phyloP scores from a whole-genome alignment of 2,888 invertebrate species.

The Apodemia zela region DNA sequence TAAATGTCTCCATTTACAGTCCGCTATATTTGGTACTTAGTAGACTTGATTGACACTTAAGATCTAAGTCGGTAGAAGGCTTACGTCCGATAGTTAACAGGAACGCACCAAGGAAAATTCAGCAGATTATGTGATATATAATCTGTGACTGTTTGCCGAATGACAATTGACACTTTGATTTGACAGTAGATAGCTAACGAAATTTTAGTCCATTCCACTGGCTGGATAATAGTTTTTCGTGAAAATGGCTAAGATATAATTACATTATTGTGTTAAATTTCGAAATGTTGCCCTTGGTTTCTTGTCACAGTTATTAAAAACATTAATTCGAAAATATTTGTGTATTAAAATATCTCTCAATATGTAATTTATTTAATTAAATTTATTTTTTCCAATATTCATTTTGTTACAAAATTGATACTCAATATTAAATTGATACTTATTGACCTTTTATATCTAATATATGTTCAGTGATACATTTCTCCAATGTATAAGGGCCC shows the following conservation, averaged over 20 bases:
- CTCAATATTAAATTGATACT: slow-evolving; percentile 23
- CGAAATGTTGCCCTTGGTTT: neutral
- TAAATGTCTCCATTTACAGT: too few relatives aligned
- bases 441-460: slow-evolving; percentile 26
- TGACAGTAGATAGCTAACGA: neutral
- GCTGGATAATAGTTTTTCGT: neutral
- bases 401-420: neutral
- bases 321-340: neutral
- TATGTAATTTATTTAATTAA: neutral
- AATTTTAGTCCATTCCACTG: neutral
- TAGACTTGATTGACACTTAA: too few relatives aligned
- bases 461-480: slow-evolving; percentile 32
- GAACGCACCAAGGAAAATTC: too few relatives aligned
- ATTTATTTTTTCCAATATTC: neutral
- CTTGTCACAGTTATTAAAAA: neutral
- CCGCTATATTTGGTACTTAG: too few relatives aligned
- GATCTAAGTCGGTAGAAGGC: too few relatives aligned
- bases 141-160: neutral
- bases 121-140: too few relatives aligned
- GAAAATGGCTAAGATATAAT: slow-evolving; percentile 6
- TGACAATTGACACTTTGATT: neutral
- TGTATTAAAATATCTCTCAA: neutral
- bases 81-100: too few relatives aligned
- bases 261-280: neutral
- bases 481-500: slow-evolving; percentile 59